These are phyloP conservation scores for Imbricaverruca yamaguchii DNA, from an alignment of 2,888 invertebrate species.

Conservation along the genomic window DNA sequence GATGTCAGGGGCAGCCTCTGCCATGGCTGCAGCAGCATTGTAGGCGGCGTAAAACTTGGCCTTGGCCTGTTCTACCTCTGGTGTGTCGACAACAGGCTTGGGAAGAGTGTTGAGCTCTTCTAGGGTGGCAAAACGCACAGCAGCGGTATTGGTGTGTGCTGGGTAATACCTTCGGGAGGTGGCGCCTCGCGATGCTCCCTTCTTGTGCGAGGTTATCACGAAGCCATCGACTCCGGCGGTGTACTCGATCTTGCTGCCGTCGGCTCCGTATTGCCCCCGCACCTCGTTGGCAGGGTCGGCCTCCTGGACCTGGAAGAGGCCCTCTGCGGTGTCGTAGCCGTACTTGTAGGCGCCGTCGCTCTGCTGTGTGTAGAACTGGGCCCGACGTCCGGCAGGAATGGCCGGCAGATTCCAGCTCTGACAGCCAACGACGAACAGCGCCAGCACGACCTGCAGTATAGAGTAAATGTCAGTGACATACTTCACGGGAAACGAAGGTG, in stretches of 20 bases:
- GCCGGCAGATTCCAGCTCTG: conserved; percentile 39
- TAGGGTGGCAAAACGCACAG: not conserved
- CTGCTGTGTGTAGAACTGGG: conserved; percentile 42
- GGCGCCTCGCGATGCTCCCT: conserved; percentile 14
- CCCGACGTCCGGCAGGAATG: conserved; percentile 38
- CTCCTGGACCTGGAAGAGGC: conserved; percentile 57
- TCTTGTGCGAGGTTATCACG: conserved; percentile 54
- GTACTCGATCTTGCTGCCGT: conserved; percentile 56
- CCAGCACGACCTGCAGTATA: not conserved
- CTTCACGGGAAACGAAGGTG: too few species aligned
- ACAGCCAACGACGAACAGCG: conserved; percentile 6
- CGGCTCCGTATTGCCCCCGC: conserved; percentile 47
- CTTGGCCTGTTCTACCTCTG: not conserved
- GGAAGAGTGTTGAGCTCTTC: not conserved
- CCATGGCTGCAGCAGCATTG: not conserved
- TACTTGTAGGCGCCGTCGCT: conserved; percentile 67
- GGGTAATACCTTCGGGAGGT: conserved; percentile 26
- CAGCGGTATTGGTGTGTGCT: conserved; percentile 24
- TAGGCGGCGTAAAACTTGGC: not conserved
- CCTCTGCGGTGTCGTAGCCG: conserved; percentile 58
- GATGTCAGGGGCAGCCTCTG: conserved; percentile 25
- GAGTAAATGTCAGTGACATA: too few species aligned
- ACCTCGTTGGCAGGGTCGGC: conserved; percentile 59
- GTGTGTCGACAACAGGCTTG: not conserved
- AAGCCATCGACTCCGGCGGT: conserved; percentile 71